These are phyloP conservation scores for Drosophila tani DNA, from an alignment of 1,140 invertebrate species.

Conservation along the genomic window DNA sequence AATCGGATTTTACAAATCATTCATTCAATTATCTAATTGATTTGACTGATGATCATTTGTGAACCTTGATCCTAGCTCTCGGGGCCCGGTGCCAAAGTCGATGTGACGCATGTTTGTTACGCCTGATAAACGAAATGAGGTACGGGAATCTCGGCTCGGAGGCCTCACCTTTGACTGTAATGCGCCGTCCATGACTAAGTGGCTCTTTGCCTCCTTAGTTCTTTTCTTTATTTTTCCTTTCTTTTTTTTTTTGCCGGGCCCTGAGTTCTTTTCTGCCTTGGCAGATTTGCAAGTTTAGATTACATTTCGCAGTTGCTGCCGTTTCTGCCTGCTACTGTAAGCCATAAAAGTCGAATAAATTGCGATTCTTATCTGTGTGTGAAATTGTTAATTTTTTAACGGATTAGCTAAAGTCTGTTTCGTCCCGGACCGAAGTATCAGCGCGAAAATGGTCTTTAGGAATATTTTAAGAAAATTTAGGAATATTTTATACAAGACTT, in stretches of 20 bases:
- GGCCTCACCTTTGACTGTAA: slow-evolving; percentile 63
- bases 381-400: slow-evolving; percentile 58
- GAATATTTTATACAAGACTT: too few relatives aligned
- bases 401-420: slow-evolving; percentile 24
- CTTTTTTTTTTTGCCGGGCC: slow-evolving; percentile 17
- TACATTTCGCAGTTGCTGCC: slow-evolving; percentile 29
- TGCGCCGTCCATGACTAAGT: slow-evolving; percentile 71
- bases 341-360: slow-evolving; percentile 56
- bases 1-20: slow-evolving; percentile 83
- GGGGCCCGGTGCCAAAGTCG: slow-evolving; percentile 49
- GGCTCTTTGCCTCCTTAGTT: slow-evolving; percentile 36
- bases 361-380: slow-evolving; percentile 56
- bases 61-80: slow-evolving; percentile 67
- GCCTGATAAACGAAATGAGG: slow-evolving; percentile 62
- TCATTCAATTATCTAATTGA: slow-evolving; percentile 82
- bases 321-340: slow-evolving; percentile 38
- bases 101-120: slow-evolving; percentile 80
- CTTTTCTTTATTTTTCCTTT: slow-evolving; percentile 8
- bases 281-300: slow-evolving; percentile 53
- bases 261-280: slow-evolving; percentile 8
- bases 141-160: slow-evolving; percentile 41
- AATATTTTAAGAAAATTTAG: not conserved
- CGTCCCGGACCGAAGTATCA: not conserved
- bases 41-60: slow-evolving; percentile 81
- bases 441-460: not conserved